These are phyloP conservation scores for Gymnoscopelus braueri DNA, from an alignment of 2,797 vertebrate genomes.

Conservation along the genomic window DNA sequence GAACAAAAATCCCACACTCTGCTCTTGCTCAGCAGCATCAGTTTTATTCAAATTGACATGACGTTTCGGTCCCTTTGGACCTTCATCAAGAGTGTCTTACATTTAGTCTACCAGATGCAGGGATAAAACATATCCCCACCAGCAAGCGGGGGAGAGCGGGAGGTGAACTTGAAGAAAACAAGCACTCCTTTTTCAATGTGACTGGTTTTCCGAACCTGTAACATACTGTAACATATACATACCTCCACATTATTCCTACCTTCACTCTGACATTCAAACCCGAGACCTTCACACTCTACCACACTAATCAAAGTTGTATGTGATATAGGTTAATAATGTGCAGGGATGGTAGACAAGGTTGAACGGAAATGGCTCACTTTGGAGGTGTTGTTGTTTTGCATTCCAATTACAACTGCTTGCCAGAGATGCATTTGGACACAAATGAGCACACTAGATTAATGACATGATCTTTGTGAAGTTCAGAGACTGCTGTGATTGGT, in stretches of 20 bases:
- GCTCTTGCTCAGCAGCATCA: too few species aligned
- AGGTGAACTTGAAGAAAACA: too few species aligned
- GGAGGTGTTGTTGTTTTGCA: conserved; percentile 47
- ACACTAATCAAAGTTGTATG: conserved; percentile 15
- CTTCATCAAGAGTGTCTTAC: too few species aligned
- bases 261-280: conserved; percentile 27
- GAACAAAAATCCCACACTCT: too few species aligned
- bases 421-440: conserved; percentile 42
- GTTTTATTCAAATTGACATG: too few species aligned
- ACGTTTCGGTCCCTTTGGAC: too few species aligned
- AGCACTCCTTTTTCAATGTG: too few species aligned
- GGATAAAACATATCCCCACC: too few species aligned
- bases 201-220: too few species aligned
- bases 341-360: neutral
- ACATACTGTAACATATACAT: too few species aligned
- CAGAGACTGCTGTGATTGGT: neutral
- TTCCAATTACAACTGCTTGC: conserved; percentile 54
- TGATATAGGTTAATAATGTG: conserved; percentile 69
- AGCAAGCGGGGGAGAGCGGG: too few species aligned
- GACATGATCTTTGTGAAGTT: conserved; percentile 22
- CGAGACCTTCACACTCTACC: conserved; percentile 38
- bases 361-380: conserved; percentile 32
- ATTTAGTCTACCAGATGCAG: too few species aligned
- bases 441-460: conserved; percentile 31
- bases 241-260: conserved; percentile 14